Base-by-base conservation (phyloP, 2,888 invertebrate species). In the Drosophila multiciliata region DNA sequence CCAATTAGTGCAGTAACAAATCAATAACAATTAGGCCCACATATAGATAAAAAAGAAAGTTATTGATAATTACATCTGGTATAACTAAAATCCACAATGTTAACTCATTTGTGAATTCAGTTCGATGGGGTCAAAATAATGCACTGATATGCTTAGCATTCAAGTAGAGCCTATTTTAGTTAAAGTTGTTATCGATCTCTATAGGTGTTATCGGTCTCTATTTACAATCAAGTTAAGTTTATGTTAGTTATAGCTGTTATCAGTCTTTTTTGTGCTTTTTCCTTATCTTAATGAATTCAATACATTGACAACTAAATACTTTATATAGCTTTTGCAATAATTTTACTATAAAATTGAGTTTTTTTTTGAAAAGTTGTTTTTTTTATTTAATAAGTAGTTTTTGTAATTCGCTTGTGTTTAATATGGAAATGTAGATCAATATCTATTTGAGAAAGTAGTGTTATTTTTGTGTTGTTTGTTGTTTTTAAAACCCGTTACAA, bases 401-500 rank as follows among this genome's bases (percentile, higher is more conserved):
- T 50, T 17, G 20, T 6, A 42, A 38, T 33, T 65, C 3, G 15
- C 38, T 20, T 12, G 20, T 15, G 45, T 20, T 45, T 23, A 15
- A 45, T 40, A 45, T 45, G 17, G 15, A 45, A 45, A 8, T 23
- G 35, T 29, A 17, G 68, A 66, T 66, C 55, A 66, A 68, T 66
- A 66, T 54, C 65, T 66, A 33, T 45, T 45, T 23, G 45, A 15
- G 23, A 45, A 26, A 26, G 17, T 49, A 40, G 15, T 8, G 45
- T 23, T 45, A 23, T 45, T 23, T 45, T 45, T 15, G 45, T 45
- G 45, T 12, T n/a, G 33, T 20, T 40, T 42, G 33, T 12, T 40
- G 40, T 33, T 58, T 33, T 53, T 66, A 55, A 20, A 54, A 68
- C 26, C 26, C 45, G 68, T 54, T 55, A 67, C 36, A 36, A n/a